Conservation (phyloP, 2,797 vertebrate species). For the Adelosebastes latens region DNA sequence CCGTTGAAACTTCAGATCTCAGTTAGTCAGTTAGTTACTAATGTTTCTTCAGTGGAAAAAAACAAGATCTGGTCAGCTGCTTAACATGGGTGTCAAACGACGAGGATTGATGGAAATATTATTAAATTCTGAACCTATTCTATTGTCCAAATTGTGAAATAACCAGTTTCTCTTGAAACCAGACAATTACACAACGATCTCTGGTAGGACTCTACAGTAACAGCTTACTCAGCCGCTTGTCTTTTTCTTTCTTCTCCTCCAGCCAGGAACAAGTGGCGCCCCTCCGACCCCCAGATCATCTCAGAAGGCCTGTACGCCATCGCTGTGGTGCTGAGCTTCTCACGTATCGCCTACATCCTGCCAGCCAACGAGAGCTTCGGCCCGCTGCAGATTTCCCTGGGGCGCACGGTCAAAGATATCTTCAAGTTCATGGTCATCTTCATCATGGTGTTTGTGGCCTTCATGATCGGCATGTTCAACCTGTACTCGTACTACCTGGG, state of each 20-base stretch:
- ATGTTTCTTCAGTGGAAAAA: too few species aligned
- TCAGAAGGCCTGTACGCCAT: conserved; percentile 97
- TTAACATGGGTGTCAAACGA: too few species aligned
- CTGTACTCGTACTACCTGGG: conserved; percentile 98
- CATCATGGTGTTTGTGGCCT: conserved; percentile 99
- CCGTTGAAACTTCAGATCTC: too few species aligned
- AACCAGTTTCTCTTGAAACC: neutral
- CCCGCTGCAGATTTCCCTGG: conserved; percentile 95
- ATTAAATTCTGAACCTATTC: neutral
- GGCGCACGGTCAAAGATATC: conserved; percentile 97
- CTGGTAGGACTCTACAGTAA: neutral
- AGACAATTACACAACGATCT: neutral
- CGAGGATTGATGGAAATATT: too few species aligned
- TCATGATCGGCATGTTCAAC: conserved; percentile 99
- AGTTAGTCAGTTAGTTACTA: too few species aligned
- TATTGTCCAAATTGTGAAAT: neutral
- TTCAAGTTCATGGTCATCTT: conserved; percentile 99
- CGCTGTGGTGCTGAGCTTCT: conserved; percentile 97
- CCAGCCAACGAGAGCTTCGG: conserved; percentile 98
- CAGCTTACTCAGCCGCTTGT: neutral
- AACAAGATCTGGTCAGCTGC: too few species aligned
- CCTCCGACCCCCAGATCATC: conserved; percentile 97
- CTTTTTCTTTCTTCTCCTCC: conserved; percentile 42
- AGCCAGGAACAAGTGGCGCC: conserved; percentile 98
- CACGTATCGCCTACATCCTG: conserved; percentile 96